These are phyloP conservation scores for Oreotragus oreotragus DNA, from an alignment of 2,113 vertebrate genomes.

Conservation along the genomic window DNA sequence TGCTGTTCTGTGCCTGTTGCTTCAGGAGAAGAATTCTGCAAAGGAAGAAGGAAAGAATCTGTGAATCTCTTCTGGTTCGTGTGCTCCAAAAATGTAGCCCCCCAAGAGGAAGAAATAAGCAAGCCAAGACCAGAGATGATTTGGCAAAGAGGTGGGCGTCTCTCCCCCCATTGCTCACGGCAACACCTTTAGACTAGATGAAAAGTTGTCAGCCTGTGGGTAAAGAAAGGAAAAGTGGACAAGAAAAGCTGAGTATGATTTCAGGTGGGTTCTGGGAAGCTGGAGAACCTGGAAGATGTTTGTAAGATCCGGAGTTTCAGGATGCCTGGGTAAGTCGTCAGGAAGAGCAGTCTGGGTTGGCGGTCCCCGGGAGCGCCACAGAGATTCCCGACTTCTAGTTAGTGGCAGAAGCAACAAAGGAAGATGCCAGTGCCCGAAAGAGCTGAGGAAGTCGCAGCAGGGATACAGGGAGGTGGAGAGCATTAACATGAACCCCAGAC, in stretches of 20 bases:
- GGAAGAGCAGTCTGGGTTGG: too few relatives aligned
- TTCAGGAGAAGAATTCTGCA: not conserved
- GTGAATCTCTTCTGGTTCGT: rapidly evolving
- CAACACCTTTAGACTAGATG: not conserved
- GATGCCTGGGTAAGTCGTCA: rapidly evolving
- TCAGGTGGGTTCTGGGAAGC: not conserved
- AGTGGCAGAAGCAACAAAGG: rapidly evolving
- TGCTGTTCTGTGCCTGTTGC: too few relatives aligned
- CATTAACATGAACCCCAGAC: not conserved
- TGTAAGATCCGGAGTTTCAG: not conserved
- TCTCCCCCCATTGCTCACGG: rapidly evolving
- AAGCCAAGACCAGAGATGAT: not conserved
- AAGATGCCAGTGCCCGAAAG: not conserved
- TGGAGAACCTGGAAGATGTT: not conserved
- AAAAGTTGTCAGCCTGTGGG: not conserved
- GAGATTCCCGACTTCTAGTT: not conserved
- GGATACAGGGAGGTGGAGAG: not conserved
- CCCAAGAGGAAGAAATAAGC: not conserved
- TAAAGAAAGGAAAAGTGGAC: not conserved
- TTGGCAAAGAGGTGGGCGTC: too few relatives aligned
- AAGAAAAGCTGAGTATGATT: rapidly evolving
- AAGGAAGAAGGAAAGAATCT: not conserved
- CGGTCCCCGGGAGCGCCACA: rapidly evolving
- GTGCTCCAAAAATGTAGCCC: not conserved
- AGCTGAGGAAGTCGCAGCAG: rapidly evolving